Evolutionary conservation across 1,140 invertebrate species (phyloP).

Genomic region (Leptestheria dahalacensis): DNA sequence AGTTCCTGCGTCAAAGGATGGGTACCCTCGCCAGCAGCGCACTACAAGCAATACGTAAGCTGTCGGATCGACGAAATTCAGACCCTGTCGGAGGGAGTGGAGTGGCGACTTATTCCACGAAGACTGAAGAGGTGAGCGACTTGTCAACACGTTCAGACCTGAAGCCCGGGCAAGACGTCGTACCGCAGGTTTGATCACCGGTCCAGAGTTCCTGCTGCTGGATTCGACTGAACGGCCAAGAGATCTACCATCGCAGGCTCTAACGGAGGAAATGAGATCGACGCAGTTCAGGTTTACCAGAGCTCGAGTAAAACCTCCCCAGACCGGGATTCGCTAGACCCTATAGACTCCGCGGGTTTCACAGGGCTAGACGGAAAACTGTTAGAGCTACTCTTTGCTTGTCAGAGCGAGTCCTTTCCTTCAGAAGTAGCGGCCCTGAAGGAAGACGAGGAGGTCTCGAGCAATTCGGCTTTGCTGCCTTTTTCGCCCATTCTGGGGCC

Average conservation of each 20-base stretch:
- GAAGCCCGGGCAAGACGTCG: neutral
- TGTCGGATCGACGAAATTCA: constrained; percentile 7
- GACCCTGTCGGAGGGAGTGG: neutral
- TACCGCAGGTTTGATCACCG: neutral
- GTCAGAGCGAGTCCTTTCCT: neutral
- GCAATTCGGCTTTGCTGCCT: neutral
- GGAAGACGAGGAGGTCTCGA: neutral
- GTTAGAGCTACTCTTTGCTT: neutral
- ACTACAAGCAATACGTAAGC: constrained; percentile 6
- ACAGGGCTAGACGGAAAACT: neutral
- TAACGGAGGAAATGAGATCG: neutral
- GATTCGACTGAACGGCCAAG: neutral
- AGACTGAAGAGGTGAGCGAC: neutral
- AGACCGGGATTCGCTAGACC: neutral
- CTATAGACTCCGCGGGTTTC: neutral
- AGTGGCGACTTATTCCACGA: constrained; percentile 1
- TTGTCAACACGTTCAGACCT: neutral
- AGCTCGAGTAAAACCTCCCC: neutral
- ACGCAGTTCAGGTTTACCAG: neutral
- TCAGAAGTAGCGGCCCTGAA: neutral
- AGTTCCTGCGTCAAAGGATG: neutral
- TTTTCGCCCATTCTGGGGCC: neutral
- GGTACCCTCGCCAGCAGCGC: neutral
- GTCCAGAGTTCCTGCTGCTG: neutral
- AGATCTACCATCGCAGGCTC: neutral